These are phyloP conservation scores for Leptinotarsa lineolata DNA, from an alignment of 1,140 invertebrate species.

Conservation along the genomic window DNA sequence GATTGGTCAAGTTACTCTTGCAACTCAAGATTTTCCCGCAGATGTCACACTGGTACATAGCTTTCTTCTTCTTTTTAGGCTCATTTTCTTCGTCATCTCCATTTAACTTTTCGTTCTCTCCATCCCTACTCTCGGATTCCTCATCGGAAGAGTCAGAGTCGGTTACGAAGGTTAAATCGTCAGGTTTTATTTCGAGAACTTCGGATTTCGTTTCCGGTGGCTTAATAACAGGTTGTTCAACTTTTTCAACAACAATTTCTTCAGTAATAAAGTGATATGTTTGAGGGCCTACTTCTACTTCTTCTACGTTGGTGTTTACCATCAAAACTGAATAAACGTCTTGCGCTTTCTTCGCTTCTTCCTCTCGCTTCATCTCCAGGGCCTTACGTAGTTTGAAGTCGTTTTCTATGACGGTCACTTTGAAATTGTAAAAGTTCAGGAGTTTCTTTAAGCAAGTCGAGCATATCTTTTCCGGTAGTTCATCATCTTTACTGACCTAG, in stretches of 20 bases:
- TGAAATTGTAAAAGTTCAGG: constrained; percentile 47
- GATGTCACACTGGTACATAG: constrained; percentile 35
- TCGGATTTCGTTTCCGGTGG: background rate
- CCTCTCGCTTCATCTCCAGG: constrained; percentile 16
- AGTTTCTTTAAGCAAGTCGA: constrained; percentile 45
- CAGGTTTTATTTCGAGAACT: background rate
- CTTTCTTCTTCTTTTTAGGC: constrained; percentile 7
- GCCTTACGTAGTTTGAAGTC: constrained; percentile 34
- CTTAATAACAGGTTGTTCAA: background rate
- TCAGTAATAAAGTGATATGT: background rate
- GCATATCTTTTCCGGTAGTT: constrained; percentile 32
- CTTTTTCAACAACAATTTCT: background rate
- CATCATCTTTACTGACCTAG: constrained; percentile 43
- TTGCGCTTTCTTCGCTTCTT: constrained; percentile 13
- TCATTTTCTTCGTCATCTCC: constrained; percentile 19
- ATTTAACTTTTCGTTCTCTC: constrained; percentile 7
- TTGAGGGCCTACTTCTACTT: constrained; percentile 1
- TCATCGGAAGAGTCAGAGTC: constrained; percentile 13
- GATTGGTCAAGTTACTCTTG: constrained; percentile 40
- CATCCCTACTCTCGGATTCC: background rate
- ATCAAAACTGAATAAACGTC: background rate
- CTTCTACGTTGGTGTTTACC: constrained; percentile 1
- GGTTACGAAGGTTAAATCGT: constrained; percentile 19
- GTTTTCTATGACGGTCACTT: constrained; percentile 34
- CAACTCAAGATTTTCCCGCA: constrained; percentile 41